Conservation (phyloP, 2,113 vertebrate genomes). For the Peromyscus leucopus region DNA sequence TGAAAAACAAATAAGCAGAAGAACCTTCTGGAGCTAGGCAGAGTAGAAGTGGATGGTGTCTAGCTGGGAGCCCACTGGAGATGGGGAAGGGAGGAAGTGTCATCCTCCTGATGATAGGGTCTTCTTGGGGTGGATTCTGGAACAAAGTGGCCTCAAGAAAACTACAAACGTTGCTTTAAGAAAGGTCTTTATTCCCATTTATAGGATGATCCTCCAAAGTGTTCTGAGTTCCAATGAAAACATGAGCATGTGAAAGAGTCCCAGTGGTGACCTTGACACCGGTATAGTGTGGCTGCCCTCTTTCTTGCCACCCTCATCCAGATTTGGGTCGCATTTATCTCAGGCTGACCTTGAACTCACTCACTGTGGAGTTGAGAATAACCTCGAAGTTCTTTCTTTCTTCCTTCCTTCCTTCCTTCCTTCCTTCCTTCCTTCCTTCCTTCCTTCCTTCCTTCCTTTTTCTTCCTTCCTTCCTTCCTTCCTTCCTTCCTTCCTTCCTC, state of each 20-base stretch:
- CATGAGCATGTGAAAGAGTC: background rate
- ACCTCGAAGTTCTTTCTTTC: background rate
- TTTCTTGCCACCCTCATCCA: background rate
- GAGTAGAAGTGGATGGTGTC: background rate
- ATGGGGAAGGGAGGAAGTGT: background rate
- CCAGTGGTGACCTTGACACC: background rate
- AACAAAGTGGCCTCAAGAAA: background rate
- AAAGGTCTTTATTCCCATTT: background rate
- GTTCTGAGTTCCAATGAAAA: background rate
- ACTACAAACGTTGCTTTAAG: background rate
- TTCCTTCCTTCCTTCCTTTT: too few species aligned
- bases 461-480: too few species aligned
- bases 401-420: too few species aligned
- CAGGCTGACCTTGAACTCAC: background rate
- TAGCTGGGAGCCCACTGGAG: background rate
- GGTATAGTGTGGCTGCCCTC: background rate
- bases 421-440: too few species aligned
- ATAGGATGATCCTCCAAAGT: background rate
- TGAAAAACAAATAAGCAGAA: conserved; percentile 42
- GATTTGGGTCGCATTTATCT: background rate
- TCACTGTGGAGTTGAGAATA: background rate
- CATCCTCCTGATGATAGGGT: background rate
- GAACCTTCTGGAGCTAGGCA: background rate
- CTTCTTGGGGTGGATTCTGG: background rate
- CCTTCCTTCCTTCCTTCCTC: too few species aligned